Base-by-base conservation (phyloP, 2,888 invertebrate species). In the Sisyra nigra region DNA sequence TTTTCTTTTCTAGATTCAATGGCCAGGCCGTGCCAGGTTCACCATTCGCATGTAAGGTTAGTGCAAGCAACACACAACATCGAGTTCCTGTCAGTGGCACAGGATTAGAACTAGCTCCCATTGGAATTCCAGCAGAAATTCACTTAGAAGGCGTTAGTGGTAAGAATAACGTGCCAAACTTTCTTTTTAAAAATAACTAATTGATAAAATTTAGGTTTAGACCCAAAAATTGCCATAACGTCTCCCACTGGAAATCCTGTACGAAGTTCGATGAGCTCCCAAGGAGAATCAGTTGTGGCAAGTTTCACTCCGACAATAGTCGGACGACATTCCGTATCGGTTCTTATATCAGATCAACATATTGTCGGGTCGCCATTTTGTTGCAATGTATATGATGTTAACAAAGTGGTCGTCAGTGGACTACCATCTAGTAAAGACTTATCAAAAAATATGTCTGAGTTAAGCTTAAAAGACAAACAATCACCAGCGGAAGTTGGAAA, bases 321-420 rank as follows among this genome's bases (percentile, higher is more conserved):
- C 13, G 91, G 91, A 0, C 72, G 92, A 0, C 91, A 92, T 60
- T 77, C 80, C 47, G 76, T 92, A 33, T 78, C 84, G 47, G 78
- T 92, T 18, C 72, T 84, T 17, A 76, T 87, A 40, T 86, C 85
- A 44, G 85, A 82, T 29, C 79, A 88, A 49, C 82, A 85, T 41
- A 82, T 93, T 3, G 81, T 80, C 46, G 92, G 92, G 2, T 91
- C 91, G 14, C 94, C 94, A 0, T 92, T 91, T 61, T 84, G 83
- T 14, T 93, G 93, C 61, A 91, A 93, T 59, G 88, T 92, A 31
- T 94, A 92, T 53, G 92, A 94, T 58, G 91, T 93, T 0, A 76
- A 81, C 1, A 76, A 86, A 48, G 87, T 86, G 10, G 65, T 76
- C 29, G 80, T 81, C 18, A 74, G 76, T 13, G 80, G 80, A 2